Evolutionary conservation across 2,797 vertebrate genomes (phyloP), one percentile per base, ranked within the genome.

Genomic region (Ficedula albicollis): DNA sequence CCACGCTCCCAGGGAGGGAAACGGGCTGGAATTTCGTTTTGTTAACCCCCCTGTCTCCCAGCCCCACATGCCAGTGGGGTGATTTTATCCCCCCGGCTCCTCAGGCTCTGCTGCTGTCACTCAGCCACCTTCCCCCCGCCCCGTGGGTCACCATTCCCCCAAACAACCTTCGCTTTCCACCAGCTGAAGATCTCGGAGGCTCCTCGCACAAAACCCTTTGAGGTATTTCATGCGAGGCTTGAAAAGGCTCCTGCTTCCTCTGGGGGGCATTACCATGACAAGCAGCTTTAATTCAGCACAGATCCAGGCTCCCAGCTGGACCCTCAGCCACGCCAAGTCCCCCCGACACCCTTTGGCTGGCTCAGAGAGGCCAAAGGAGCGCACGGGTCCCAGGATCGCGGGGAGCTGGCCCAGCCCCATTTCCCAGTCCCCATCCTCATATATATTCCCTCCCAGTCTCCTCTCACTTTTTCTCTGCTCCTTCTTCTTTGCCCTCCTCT

Each of bases 351-450:
- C 78, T 82, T 88, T 3, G 55, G 80, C 78, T 32, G 72, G 81
- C 75, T 39, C 44, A 1, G 54, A 90, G 93, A 80, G 93, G 93
- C 94, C 84, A 89, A 84, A 84, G 89, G 84, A 92, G 81, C 34
- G 1, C 44, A 4, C 13, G 17, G 78, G 75, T 92, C 94, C 91
- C 84, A 73, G 89, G 87, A 88, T 84, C 84, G 39, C 87, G 32
- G 85, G 78, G 93, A 89, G 32, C 55, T 13, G 36, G 67, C 83
- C 87, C 77, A 6, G 72, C 89, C 69, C 75, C 84, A 14, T 93
- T 94, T 91, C 92, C 95, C 86, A 78, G 60, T 95, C 84, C 76
- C 75, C 95, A 52, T 85, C 87, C 95, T 96, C 89, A 95, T 95
- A 93, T 68, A 86, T 52, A 89, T 91, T 95, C 96, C 90, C 94